phyloP scores from a whole-genome alignment of 2,888 invertebrate species.

The Acronicta psi region DNA sequence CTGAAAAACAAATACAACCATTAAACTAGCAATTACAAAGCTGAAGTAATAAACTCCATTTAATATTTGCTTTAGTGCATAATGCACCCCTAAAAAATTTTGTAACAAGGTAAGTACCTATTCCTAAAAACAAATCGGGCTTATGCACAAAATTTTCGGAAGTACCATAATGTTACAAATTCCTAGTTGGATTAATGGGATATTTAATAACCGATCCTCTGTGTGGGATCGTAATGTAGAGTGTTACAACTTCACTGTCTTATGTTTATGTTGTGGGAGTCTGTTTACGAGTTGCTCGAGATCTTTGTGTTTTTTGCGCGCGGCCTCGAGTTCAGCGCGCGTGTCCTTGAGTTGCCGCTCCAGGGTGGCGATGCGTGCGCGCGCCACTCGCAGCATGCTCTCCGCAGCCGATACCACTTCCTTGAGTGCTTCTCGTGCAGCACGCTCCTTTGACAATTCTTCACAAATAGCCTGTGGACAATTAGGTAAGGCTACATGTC shows the following conservation, averaged over 20 bases:
- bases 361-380: conserved; percentile 75
- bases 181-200: conserved; percentile 20
- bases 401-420: conserved; percentile 79
- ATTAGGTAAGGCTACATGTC: no score
- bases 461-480: conserved; percentile 65
- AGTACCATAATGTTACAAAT: conserved; percentile 5
- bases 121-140: neutral
- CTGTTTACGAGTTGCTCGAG: conserved; percentile 82
- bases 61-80: conserved; percentile 1
- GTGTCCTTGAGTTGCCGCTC: conserved; percentile 79
- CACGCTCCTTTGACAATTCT: conserved; percentile 76
- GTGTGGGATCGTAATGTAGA: conserved; percentile 63
- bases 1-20: conserved; percentile 59
- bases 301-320: conserved; percentile 79
- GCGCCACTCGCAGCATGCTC: conserved; percentile 80
- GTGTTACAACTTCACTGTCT: conserved; percentile 71
- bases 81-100: neutral
- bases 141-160: conserved; percentile 4
- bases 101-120: neutral
- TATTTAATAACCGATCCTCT: conserved; percentile 32
- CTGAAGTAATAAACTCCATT: neutral
- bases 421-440: conserved; percentile 77
- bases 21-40: conserved; percentile 4
- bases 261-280: conserved; percentile 64
- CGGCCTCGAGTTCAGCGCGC: conserved; percentile 71